Percentiles rank a stretch among this genome's conserved stretches.
These are phyloP conservation scores for Tiliacea citrago DNA, from an alignment of 2,888 invertebrate species.

Conservation along the genomic window DNA sequence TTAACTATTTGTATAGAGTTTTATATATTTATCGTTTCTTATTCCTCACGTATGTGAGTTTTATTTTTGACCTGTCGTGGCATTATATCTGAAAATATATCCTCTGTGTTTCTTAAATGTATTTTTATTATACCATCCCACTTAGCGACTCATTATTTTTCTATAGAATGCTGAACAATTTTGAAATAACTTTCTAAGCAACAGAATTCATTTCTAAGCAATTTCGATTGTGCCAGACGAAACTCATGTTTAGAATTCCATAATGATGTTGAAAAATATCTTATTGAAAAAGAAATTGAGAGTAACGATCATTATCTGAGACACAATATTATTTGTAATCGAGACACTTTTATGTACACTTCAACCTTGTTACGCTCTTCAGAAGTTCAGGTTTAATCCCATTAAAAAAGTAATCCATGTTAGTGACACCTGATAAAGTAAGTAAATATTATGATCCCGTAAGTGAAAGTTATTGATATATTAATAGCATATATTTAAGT, in stretches of 20 bases:
- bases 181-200: neutral
- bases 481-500: constrained; percentile 53
- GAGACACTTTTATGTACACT: neutral
- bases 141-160: neutral
- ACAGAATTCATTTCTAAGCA: constrained; percentile 10
- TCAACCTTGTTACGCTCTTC: constrained; percentile 1
- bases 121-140: constrained; percentile 73
- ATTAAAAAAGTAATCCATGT: constrained; percentile 7
- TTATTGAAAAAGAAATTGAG: constrained; percentile 7
- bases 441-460: constrained; percentile 59
- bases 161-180: neutral
- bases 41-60: constrained; percentile 85
- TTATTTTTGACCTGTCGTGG: constrained; percentile 89
- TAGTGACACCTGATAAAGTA: constrained; percentile 29
- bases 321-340: neutral
- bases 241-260: neutral
- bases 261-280: neutral
- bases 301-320: constrained; percentile 2
- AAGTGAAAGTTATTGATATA: constrained; percentile 51
- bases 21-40: constrained; percentile 88
- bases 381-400: constrained; percentile 18
- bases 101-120: constrained; percentile 88
- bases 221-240: neutral
- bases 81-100: constrained; percentile 90
- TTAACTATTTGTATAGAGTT: constrained; percentile 90